Conservation (phyloP, 2,888 invertebrate species). For the Patella ulyssiponensis region DNA sequence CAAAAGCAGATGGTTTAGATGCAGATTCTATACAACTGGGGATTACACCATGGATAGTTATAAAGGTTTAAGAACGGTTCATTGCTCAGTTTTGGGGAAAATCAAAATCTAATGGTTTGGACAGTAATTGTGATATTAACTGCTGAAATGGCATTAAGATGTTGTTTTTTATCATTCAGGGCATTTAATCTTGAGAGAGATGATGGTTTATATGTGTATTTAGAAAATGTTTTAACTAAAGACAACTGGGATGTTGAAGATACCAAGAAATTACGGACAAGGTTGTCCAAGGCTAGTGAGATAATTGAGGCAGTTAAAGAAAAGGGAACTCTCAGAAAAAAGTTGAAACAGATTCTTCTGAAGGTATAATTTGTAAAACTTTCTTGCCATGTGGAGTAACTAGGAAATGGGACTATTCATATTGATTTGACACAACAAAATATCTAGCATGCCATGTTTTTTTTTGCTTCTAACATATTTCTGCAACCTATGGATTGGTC, state of each 20-base stretch:
- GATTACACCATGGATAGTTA: too few species aligned
- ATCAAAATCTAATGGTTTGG: background rate
- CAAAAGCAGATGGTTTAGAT: too few species aligned
- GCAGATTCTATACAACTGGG: too few species aligned
- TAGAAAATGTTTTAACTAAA: slow-evolving; percentile 52
- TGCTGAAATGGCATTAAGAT: background rate
- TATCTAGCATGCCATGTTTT: too few species aligned
- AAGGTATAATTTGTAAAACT: slow-evolving; percentile 36
- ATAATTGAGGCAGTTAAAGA: slow-evolving; percentile 31
- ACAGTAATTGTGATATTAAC: background rate
- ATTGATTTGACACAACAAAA: too few species aligned
- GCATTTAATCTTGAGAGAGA: slow-evolving; percentile 55
- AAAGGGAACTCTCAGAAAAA: slow-evolving; percentile 39
- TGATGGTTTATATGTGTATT: slow-evolving; percentile 53
- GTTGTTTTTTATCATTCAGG: slow-evolving; percentile 37
- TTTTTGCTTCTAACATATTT: too few species aligned
- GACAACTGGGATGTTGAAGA: background rate
- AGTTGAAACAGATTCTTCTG: slow-evolving; percentile 46
- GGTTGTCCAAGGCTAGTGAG: background rate
- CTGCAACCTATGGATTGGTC: too few species aligned
- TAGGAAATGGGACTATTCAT: too few species aligned
- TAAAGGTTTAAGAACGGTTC: too few species aligned
- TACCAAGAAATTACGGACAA: slow-evolving; percentile 1
- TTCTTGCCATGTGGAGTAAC: too few species aligned
- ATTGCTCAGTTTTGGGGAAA: too few species aligned